Evolutionary conservation across 2,888 invertebrate species (phyloP).

Genomic region (Amblyjoppa fuscipennis): DNA sequence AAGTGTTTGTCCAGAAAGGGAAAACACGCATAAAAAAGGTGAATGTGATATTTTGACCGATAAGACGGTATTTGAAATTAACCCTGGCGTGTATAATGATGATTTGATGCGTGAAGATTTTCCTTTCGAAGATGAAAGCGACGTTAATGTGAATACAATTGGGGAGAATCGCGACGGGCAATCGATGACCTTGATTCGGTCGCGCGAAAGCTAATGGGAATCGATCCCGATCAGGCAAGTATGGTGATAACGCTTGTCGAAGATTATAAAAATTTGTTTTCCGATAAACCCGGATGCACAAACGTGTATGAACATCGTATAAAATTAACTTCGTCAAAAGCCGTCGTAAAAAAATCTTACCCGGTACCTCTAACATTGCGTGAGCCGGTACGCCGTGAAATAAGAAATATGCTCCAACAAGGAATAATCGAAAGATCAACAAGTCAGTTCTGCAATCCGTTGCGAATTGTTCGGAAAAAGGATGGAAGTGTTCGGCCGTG

Average conservation of each 20-base stretch:
- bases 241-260: not conserved
- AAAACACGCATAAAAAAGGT: slow-evolving; percentile 37
- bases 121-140: slow-evolving; percentile 56
- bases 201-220: slow-evolving; percentile 11
- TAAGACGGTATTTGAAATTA: not conserved
- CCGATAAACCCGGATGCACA: not conserved
- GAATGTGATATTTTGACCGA: slow-evolving; percentile 75
- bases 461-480: slow-evolving; percentile 14
- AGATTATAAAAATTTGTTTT: not conserved
- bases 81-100: not conserved
- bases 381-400: not conserved
- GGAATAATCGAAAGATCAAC: slow-evolving; percentile 24
- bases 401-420: slow-evolving; percentile 5
- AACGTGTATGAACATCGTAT: slow-evolving; percentile 1
- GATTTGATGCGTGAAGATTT: not conserved
- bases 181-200: slow-evolving; percentile 29
- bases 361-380: not conserved
- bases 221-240: not conserved
- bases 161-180: slow-evolving; percentile 40
- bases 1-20: not conserved
- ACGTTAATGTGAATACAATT: not conserved
- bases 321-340: not conserved
- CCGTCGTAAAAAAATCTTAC: slow-evolving; percentile 2
- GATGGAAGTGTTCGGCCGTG: slow-evolving; percentile 4
- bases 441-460: slow-evolving; percentile 22